Conservation (phyloP, 2,888 invertebrate species). For the Ormyrus rosae region DNA sequence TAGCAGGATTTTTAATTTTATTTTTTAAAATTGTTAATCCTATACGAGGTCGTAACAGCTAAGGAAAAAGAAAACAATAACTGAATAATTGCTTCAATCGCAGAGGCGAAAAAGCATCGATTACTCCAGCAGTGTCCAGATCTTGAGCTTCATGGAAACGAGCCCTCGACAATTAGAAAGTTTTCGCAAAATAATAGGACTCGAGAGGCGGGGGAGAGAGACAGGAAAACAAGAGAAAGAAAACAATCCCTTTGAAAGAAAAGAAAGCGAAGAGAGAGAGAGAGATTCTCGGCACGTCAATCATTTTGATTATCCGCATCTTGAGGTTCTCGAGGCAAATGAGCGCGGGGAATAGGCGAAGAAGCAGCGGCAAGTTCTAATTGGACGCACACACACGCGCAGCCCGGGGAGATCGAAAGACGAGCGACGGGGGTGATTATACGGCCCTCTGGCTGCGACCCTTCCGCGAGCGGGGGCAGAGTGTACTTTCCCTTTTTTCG, state of each 20-base stretch:
- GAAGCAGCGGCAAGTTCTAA: slow-evolving; percentile 53
- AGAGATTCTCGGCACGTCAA: slow-evolving; percentile 38
- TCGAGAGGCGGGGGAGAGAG: background rate
- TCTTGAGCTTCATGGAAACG: too few relatives aligned
- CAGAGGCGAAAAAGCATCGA: too few relatives aligned
- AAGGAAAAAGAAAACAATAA: too few relatives aligned
- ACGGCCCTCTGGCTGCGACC: slow-evolving; percentile 60
- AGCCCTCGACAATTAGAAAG: too few relatives aligned
- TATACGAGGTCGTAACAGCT: too few relatives aligned
- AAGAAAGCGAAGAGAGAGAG: slow-evolving; percentile 25
- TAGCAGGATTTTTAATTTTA: too few relatives aligned
- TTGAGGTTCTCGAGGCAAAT: slow-evolving; percentile 33
- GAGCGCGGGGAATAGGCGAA: slow-evolving; percentile 49
- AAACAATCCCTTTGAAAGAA: background rate
- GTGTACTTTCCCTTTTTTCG: background rate
- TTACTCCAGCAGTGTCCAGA: too few relatives aligned
- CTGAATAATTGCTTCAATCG: too few relatives aligned
- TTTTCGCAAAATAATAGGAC: too few relatives aligned
- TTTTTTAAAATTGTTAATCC: too few relatives aligned
- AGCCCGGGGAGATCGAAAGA: slow-evolving; percentile 42
- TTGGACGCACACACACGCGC: slow-evolving; percentile 51
- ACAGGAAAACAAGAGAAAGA: slow-evolving; percentile 3
- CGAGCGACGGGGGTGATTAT: slow-evolving; percentile 59
- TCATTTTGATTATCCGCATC: slow-evolving; percentile 36
- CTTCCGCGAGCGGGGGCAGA: slow-evolving; percentile 41